Conservation (phyloP, 2,888 invertebrate genomes). For the Parnassius smintheus region DNA sequence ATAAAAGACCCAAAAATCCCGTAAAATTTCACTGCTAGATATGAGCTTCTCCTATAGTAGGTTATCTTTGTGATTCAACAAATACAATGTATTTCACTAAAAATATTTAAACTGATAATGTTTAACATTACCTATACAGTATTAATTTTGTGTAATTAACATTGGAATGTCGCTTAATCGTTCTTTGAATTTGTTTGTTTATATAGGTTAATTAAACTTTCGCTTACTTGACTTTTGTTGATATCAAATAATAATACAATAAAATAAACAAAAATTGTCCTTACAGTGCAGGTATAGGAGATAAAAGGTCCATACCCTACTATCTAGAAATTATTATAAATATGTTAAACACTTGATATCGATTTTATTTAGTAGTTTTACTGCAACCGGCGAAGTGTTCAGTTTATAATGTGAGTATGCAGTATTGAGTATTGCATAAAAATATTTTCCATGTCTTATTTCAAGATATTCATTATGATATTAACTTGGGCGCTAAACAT, state of each 20-base stretch:
- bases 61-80: no score
- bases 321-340: conserved; percentile 11
- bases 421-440: neutral
- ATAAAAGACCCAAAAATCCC: no score
- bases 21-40: no score
- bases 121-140: no score
- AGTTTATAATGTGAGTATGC: conserved; percentile 18
- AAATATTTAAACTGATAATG: no score
- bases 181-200: no score
- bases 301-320: conserved; percentile 25
- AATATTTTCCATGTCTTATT: no score
- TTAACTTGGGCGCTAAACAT: neutral
- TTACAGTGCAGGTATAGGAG: conserved; percentile 21
- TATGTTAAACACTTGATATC: conserved; percentile 7
- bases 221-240: neutral
- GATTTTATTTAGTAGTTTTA: conserved; percentile 14
- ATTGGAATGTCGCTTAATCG: no score
- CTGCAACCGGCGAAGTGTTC: conserved; percentile 8
- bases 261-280: conserved; percentile 16
- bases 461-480: neutral
- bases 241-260: conserved; percentile 2
- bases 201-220: no score
- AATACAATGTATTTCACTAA: no score
- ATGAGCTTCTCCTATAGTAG: no score
- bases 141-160: no score